These are phyloP conservation scores for Zeugodacus cucurbitae DNA, from an alignment of 1,140 invertebrate genomes.

Conservation along the genomic window DNA sequence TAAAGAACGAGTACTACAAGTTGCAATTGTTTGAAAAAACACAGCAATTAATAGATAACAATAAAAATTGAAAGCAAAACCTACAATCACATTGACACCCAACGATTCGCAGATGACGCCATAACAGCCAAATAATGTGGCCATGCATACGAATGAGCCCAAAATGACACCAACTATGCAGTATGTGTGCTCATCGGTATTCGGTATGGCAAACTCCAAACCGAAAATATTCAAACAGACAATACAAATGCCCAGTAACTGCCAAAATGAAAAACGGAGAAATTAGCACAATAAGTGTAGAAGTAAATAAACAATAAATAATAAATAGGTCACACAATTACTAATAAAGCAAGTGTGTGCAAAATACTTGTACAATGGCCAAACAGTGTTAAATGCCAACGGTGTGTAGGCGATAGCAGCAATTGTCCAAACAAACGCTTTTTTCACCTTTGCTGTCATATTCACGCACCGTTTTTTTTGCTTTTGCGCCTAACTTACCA, in stretches of 20 bases:
- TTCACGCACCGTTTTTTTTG: not conserved
- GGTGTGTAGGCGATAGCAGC: not conserved
- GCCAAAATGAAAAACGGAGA: not conserved
- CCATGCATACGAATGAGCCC: constrained; percentile 58
- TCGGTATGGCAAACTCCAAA: constrained; percentile 53
- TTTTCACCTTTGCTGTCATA: not conserved
- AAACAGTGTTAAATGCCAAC: not conserved
- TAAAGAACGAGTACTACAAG: constrained; percentile 48
- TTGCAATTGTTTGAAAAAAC: not conserved
- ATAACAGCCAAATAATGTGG: constrained; percentile 60
- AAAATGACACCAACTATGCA: constrained; percentile 59
- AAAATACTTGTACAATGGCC: not conserved
- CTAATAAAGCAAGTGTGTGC: not conserved
- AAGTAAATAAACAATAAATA: constrained; percentile 6
- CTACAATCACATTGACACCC: constrained; percentile 57
- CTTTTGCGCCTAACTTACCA: constrained; percentile 49
- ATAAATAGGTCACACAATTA: constrained; percentile 2
- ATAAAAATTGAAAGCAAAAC: constrained; percentile 37
- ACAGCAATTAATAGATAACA: not conserved
- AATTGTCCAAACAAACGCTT: not conserved
- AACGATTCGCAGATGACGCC: constrained; percentile 56
- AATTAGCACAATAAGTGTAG: not conserved
- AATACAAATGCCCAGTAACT: constrained; percentile 57
- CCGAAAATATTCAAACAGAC: constrained; percentile 55
- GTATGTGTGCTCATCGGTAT: constrained; percentile 59